A percentile compares a stretch with the other conserved stretches of the same genome.
Conservation (phyloP, 2,113 vertebrate species). For the Himantopus leucocephalus region DNA sequence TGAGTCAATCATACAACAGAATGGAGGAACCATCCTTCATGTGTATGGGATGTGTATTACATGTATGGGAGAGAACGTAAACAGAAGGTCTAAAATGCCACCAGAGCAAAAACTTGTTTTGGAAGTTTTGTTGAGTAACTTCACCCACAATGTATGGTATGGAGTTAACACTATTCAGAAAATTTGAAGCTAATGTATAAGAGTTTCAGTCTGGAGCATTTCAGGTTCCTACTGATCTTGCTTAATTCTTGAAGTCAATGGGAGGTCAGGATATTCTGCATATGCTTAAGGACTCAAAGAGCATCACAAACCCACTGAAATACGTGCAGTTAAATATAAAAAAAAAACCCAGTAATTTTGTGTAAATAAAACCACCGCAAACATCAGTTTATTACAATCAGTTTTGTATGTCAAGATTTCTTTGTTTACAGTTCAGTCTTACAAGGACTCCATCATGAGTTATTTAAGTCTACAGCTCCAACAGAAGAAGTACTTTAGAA, state of each 20-base stretch:
- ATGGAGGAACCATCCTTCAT: neutral
- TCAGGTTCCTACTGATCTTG: neutral
- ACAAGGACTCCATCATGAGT: neutral
- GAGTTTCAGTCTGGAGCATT: neutral
- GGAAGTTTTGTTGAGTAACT: neutral
- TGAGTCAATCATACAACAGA: neutral
- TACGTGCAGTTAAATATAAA: neutral
- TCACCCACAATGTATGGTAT: neutral
- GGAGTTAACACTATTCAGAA: neutral
- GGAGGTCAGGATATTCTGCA: neutral
- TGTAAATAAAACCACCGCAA: neutral
- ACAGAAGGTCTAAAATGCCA: neutral
- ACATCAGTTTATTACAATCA: neutral
- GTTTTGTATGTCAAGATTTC: neutral
- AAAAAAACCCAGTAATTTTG: neutral
- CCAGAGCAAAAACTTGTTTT: neutral
- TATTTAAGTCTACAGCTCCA: neutral
- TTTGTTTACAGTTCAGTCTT: neutral
- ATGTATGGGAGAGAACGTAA: neutral
- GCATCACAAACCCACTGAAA: neutral
- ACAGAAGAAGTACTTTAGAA: neutral
- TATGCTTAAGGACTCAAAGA: neutral
- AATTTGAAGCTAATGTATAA: neutral
- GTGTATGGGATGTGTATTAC: neutral
- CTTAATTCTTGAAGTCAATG: neutral